phyloP scores from a whole-genome alignment of 53 echinoderm and acorn worm species.

The Pentamera pediparva region DNA sequence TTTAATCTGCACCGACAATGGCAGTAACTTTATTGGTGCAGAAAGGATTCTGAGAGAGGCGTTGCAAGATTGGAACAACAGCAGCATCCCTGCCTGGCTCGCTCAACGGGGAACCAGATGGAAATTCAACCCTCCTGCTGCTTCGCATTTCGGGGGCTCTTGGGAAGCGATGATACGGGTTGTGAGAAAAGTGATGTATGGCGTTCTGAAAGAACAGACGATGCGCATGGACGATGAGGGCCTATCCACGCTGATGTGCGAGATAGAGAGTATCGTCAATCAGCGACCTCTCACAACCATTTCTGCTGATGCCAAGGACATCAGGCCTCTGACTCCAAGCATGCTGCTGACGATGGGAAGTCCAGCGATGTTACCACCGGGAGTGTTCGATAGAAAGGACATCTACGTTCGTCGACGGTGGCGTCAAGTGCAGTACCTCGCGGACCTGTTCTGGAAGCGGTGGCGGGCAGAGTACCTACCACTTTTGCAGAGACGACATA shows the following conservation, averaged over 20 bases:
- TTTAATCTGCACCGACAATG: slow-evolving; percentile 39
- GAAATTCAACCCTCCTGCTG: slow-evolving; percentile 41
- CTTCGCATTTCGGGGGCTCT: slow-evolving; percentile 27
- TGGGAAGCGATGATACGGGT: slow-evolving; percentile 37
- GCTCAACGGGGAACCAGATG: slow-evolving; percentile 34
- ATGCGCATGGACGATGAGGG: slow-evolving; percentile 22
- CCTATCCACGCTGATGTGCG: slow-evolving; percentile 13
- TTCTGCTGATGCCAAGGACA: background rate
- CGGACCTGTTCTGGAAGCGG: slow-evolving; percentile 35
- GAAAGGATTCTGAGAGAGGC: slow-evolving; percentile 25
- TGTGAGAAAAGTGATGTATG: slow-evolving; percentile 35
- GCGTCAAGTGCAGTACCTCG: slow-evolving; percentile 43
- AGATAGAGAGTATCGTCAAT: slow-evolving; percentile 16
- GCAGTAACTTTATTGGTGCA: slow-evolving; percentile 41
- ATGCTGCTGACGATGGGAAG: slow-evolving; percentile 21
- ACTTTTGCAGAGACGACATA: slow-evolving; percentile 30
- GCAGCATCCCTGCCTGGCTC: background rate
- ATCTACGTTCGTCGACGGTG: slow-evolving; percentile 33
- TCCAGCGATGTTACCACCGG: slow-evolving; percentile 11
- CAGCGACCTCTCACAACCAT: background rate
- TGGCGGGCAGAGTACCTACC: slow-evolving; percentile 47
- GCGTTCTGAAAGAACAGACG: slow-evolving; percentile 5
- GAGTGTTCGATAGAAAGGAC: slow-evolving; percentile 32
- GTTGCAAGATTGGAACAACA: slow-evolving; percentile 21
- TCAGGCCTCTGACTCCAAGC: slow-evolving; percentile 4